phyloP scores from a whole-genome alignment of 2,113 vertebrate species.

The Chitala chitala region DNA sequence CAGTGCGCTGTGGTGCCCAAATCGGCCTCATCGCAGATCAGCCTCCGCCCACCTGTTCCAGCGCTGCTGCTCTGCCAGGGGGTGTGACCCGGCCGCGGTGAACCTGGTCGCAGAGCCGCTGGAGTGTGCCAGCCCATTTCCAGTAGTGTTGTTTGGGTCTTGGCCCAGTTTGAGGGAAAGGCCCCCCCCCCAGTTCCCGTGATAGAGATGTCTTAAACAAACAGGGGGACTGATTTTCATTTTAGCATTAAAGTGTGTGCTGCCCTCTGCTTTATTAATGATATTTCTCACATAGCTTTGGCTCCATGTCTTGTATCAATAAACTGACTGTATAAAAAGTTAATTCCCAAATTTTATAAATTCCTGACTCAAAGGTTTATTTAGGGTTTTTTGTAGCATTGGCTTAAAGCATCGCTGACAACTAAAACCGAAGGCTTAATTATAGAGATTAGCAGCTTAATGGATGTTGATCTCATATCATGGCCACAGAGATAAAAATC shows the following conservation, averaged over 20 bases:
- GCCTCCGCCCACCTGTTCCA: slow-evolving; percentile 39
- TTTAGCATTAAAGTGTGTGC: too few relatives aligned
- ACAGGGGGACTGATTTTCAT: too few relatives aligned
- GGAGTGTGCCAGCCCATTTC: not conserved
- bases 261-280: too few relatives aligned
- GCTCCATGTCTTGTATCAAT: not conserved
- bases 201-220: too few relatives aligned
- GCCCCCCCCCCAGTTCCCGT: too few relatives aligned
- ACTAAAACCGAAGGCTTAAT: not conserved
- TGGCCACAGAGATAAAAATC: not conserved
- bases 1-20: slow-evolving; percentile 35
- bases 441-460: not conserved
- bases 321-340: not conserved
- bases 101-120: not conserved
- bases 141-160: too few relatives aligned
- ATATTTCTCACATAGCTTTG: not conserved
- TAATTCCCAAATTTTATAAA: too few relatives aligned
- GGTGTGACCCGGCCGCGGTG: slow-evolving; percentile 2
- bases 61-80: slow-evolving; percentile 22
- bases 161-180: too few relatives aligned
- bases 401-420: not conserved
- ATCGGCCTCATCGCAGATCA: slow-evolving; percentile 50
- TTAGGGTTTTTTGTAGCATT: not conserved
- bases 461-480: not conserved
- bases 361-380: not conserved